Evolutionary conservation across 2,888 invertebrate genomes (phyloP).

Genomic region (Drosophila ezoana): DNA sequence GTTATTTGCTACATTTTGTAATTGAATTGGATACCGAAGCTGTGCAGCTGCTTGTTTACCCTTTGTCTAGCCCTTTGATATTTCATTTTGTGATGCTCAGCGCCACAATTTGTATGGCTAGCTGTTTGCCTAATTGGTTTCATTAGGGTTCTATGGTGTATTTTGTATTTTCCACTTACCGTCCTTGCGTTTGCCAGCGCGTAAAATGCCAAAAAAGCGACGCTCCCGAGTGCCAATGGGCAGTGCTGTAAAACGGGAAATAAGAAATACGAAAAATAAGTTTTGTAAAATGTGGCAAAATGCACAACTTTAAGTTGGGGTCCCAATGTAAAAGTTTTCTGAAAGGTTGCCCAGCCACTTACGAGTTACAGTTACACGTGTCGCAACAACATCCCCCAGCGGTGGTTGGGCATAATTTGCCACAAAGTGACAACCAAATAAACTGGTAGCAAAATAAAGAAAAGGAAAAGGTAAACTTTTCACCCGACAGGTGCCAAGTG

Average conservation of each 20-base stretch:
- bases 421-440: slow-evolving; percentile 77
- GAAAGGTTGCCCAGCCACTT: slow-evolving; percentile 46
- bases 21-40: slow-evolving; percentile 51
- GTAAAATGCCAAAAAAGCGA: slow-evolving; percentile 71
- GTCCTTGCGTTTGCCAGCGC: slow-evolving; percentile 63
- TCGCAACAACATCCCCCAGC: slow-evolving; percentile 40
- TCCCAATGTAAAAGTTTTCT: slow-evolving; percentile 46
- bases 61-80: slow-evolving; percentile 75
- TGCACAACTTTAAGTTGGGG: slow-evolving; percentile 48
- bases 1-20: slow-evolving; percentile 51
- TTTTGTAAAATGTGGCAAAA: slow-evolving; percentile 5
- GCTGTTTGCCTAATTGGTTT: slow-evolving; percentile 72
- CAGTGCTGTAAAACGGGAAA: slow-evolving; percentile 25
- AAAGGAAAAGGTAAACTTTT: slow-evolving; percentile 55
- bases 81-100: slow-evolving; percentile 52
- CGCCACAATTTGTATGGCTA: slow-evolving; percentile 56
- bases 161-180: slow-evolving; percentile 48
- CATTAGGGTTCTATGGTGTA: slow-evolving; percentile 52
- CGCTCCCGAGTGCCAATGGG: slow-evolving; percentile 52
- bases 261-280: slow-evolving; percentile 11
- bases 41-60: slow-evolving; percentile 60
- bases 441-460: slow-evolving; percentile 34
- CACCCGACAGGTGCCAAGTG: slow-evolving; percentile 22
- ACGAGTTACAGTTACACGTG: slow-evolving; percentile 67
- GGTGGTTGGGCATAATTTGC: slow-evolving; percentile 58